Evolutionary conservation across 1,140 invertebrate genomes (phyloP).

Genomic region (Heliconius nattereri): DNA sequence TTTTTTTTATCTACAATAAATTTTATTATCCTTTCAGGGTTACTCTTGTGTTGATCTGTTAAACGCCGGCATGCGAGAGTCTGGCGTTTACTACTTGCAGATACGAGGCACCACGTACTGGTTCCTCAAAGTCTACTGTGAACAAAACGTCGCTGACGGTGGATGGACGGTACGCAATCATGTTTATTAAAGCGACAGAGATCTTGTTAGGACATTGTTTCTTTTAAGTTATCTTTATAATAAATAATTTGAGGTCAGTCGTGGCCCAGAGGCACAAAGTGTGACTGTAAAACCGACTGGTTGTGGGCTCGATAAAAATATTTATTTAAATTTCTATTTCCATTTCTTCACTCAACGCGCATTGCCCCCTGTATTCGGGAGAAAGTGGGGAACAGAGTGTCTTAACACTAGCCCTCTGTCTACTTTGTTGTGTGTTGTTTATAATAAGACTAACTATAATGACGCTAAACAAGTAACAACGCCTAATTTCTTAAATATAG

Average conservation of each 20-base stretch:
- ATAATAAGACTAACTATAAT: background rate
- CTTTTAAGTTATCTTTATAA: background rate
- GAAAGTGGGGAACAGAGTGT: no score
- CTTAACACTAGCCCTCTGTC: no score
- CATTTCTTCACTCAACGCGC: no score
- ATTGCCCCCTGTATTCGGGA: no score
- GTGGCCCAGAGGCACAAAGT: no score
- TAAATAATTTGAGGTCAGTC: no score
- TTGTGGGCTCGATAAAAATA: no score
- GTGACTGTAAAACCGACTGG: no score
- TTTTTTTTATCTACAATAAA: background rate
- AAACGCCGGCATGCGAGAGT: slow-evolving; percentile 91
- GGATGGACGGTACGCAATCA: slow-evolving; percentile 93
- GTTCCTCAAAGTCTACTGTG: slow-evolving; percentile 95
- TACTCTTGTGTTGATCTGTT: slow-evolving; percentile 92
- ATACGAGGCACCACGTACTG: slow-evolving; percentile 94
- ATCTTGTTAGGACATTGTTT: background rate
- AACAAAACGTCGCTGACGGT: slow-evolving; percentile 93
- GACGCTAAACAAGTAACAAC: background rate
- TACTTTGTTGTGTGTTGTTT: background rate
- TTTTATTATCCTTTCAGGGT: slow-evolving; percentile 83
- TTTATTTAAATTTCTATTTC: no score
- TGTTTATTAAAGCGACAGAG: background rate
- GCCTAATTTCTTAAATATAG: background rate
- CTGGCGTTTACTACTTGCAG: slow-evolving; percentile 93